A percentile compares a stretch with the other conserved stretches of the same genome.
Conservation (phyloP, 2,113 vertebrate genomes). For the Sterna hirundo region DNA sequence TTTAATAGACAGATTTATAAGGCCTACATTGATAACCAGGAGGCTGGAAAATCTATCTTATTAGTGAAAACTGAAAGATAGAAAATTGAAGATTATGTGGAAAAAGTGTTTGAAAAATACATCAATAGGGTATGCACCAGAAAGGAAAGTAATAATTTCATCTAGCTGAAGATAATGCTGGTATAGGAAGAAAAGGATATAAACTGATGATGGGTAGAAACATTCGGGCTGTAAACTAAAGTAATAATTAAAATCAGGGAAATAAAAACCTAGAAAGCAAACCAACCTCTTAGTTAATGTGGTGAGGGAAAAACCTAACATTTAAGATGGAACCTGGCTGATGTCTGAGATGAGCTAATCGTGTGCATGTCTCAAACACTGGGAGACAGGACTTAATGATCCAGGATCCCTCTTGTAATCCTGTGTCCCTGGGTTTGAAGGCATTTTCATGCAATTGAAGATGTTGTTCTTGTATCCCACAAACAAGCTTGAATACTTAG, state of each 20-base stretch:
- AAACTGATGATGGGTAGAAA: not conserved
- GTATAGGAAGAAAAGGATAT: not conserved
- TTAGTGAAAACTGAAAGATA: not conserved
- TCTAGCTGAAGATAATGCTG: not conserved
- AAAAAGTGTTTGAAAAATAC: not conserved
- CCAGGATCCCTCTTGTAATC: not conserved
- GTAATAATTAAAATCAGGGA: not conserved
- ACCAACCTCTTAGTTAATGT: not conserved
- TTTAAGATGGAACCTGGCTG: not conserved
- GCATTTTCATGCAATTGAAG: not conserved
- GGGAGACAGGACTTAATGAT: not conserved
- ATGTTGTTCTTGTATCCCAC: not conserved
- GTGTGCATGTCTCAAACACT: rapidly evolving
- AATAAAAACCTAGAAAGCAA: not conserved
- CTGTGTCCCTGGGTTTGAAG: not conserved
- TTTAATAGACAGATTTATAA: not conserved
- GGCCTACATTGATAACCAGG: not conserved
- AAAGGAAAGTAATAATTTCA: not conserved
- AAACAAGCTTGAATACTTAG: not conserved
- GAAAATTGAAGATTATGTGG: not conserved
- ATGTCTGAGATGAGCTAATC: not conserved
- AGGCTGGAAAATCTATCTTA: not conserved
- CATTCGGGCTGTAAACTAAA: not conserved
- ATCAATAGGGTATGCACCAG: rapidly evolving
- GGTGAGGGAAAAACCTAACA: not conserved